Percentiles rank a stretch among this genome's conserved stretches.
These are phyloP conservation scores for Tilapia sparmanii DNA, from an alignment of 2,113 vertebrate species.

Conservation along the genomic window DNA sequence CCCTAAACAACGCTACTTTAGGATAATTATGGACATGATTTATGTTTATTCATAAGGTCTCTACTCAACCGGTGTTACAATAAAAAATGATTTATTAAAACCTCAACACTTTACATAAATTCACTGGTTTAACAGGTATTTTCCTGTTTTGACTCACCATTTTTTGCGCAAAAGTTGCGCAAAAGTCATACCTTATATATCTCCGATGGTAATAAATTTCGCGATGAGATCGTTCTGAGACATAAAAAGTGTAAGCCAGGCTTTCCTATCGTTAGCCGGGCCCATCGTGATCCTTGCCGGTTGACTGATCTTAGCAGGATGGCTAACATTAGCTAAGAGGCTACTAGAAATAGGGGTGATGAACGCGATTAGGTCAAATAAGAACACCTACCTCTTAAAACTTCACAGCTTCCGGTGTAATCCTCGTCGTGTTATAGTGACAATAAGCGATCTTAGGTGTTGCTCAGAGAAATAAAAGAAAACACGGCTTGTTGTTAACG, in stretches of 20 bases:
- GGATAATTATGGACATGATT: background rate
- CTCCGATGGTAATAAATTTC: background rate
- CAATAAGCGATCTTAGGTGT: background rate
- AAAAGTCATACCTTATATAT: background rate
- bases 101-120: background rate
- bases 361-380: background rate
- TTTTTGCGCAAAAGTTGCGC: background rate
- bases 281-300: background rate
- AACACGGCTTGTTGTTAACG: background rate
- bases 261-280: background rate
- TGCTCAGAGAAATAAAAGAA: background rate
- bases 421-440: accelerated
- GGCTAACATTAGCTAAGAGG: conserved; percentile 20
- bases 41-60: background rate
- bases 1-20: background rate
- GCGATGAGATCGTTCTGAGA: background rate
- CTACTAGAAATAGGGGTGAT: background rate
- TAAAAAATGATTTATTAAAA: background rate
- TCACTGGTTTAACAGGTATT: background rate
- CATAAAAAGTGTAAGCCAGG: background rate
- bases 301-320: background rate
- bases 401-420: no score
- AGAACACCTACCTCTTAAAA: conserved; percentile 11
- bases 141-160: background rate
- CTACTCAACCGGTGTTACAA: background rate